A percentile compares a stretch with the other conserved stretches of the same genome.
Conservation (phyloP, 2,797 vertebrate species). For the Distichodus sexfasciatus region DNA sequence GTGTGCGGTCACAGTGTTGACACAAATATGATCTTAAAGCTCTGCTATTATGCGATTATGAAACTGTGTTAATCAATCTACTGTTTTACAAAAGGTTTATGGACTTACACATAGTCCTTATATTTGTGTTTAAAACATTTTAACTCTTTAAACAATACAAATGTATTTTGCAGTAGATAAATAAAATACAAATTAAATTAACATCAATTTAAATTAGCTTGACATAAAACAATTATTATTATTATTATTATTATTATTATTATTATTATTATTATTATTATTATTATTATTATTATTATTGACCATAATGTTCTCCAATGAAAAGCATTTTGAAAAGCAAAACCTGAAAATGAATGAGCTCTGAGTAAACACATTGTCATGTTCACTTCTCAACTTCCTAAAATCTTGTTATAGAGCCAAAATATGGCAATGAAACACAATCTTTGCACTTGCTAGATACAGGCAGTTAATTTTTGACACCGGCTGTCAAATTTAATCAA, state of each 20-base stretch:
- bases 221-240: too few relatives aligned
- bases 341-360: neutral
- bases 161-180: too few relatives aligned
- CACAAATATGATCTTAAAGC: too few relatives aligned
- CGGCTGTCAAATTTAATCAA: slow-evolving; percentile 26
- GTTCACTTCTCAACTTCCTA: neutral
- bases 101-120: too few relatives aligned
- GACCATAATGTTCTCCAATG: neutral
- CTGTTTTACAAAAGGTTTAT: too few relatives aligned
- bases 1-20: too few relatives aligned
- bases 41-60: too few relatives aligned
- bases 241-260: neutral
- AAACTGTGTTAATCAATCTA: too few relatives aligned
- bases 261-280: neutral
- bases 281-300: neutral
- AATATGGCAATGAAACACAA: neutral
- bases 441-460: neutral
- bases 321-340: neutral
- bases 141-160: too few relatives aligned
- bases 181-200: too few relatives aligned
- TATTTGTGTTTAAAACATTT: too few relatives aligned
- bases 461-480: slow-evolving; percentile 17
- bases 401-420: neutral
- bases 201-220: too few relatives aligned
- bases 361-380: neutral